These are phyloP conservation scores for Sycophila sp. DNA, from an alignment of 1,140 invertebrate species.

Conservation along the genomic window DNA sequence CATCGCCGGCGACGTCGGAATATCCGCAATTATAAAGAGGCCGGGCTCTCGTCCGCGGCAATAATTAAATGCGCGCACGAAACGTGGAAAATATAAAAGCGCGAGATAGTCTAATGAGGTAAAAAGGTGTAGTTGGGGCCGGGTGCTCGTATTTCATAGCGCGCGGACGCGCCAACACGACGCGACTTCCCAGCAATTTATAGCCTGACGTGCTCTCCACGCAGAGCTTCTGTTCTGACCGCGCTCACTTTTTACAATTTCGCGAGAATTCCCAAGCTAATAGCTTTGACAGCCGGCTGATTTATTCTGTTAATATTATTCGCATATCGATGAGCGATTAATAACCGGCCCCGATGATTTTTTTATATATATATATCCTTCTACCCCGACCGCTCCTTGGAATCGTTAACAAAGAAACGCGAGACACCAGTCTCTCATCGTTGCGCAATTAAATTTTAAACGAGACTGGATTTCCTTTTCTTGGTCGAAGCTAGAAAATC, in stretches of 20 bases:
- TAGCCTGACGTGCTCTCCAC: constrained; percentile 16
- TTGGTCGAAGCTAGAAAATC: neutral
- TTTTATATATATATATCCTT: too few species aligned
- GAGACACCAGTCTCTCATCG: neutral
- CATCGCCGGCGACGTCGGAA: neutral
- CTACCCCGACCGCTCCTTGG: too few species aligned
- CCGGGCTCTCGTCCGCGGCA: neutral
- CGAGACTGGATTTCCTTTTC: too few species aligned
- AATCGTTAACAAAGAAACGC: constrained; percentile 26
- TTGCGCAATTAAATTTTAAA: neutral
- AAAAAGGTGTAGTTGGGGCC: constrained; percentile 11
- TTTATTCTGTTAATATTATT: constrained; percentile 34
- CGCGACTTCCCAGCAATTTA: constrained; percentile 8
- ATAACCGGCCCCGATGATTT: neutral
- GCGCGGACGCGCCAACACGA: neutral
- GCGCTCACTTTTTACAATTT: constrained; percentile 22
- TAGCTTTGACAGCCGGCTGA: constrained; percentile 18
- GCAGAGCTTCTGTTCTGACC: constrained; percentile 19
- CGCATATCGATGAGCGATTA: constrained; percentile 37
- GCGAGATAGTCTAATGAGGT: constrained; percentile 31
- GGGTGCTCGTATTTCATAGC: constrained; percentile 31
- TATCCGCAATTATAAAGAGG: constrained; percentile 15
- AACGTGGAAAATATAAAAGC: constrained; percentile 13
- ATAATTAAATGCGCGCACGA: too few species aligned
- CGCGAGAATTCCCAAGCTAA: constrained; percentile 7